A percentile compares a stretch with the other conserved stretches of the same genome.
These are phyloP conservation scores for Chironomus tentans DNA, from an alignment of 2,888 invertebrate genomes.

Conservation along the genomic window DNA sequence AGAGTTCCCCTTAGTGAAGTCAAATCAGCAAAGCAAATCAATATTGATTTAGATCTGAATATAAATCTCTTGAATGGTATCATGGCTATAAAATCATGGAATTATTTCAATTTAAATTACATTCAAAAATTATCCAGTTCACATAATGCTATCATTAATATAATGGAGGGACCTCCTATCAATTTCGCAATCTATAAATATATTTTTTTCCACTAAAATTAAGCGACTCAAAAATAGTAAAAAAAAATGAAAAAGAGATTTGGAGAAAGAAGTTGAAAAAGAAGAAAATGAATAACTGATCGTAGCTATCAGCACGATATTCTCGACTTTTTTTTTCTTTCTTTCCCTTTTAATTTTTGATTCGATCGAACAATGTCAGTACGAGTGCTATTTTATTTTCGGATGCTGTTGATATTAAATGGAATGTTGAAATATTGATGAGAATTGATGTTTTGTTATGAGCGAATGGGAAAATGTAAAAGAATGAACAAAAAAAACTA, in stretches of 20 bases:
- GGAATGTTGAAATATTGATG: conserved; percentile 8
- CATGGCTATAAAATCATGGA: no score
- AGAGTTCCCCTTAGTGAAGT: no score
- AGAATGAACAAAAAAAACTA: background rate
- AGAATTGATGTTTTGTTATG: background rate
- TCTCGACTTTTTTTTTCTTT: background rate
- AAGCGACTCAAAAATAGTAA: background rate
- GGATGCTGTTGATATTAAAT: background rate
- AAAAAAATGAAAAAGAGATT: background rate
- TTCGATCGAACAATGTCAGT: background rate
- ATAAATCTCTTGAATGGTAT: no score
- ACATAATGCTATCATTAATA: no score
- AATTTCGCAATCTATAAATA: no score
- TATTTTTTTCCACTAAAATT: background rate
- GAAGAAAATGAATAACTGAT: background rate
- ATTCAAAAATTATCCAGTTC: no score
- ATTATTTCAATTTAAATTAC: no score
- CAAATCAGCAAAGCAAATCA: no score
- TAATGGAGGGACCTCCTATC: no score
- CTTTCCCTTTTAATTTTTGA: background rate
- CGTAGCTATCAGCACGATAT: background rate
- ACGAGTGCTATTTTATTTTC: background rate
- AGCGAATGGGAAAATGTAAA: background rate
- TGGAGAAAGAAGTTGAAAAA: background rate
- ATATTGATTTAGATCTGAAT: no score